Evolutionary conservation across 2,888 invertebrate species (phyloP), one percentile per base, ranked within the genome.

Genomic region (Oxycera nigricornis): DNA sequence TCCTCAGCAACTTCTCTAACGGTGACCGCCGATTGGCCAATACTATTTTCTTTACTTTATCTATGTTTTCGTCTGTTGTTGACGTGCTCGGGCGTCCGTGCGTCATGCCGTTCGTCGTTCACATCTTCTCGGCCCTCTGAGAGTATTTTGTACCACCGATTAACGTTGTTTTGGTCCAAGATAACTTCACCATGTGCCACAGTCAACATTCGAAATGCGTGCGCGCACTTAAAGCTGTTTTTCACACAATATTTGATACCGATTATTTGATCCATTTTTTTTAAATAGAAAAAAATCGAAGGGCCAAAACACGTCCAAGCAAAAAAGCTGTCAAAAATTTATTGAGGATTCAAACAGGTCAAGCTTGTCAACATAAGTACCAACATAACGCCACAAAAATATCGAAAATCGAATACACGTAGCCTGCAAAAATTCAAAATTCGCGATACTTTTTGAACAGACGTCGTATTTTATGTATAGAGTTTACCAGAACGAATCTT

Each of bases 281-380:
- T n/a, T n/a, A n/a, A n/a, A n/a, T n/a, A n/a, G n/a, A n/a, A n/a
- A 6, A 50, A 50, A 50, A 50, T 50, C 50, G 50, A 50, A 50
- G 50, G n/a, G 50, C 50, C 50, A 50, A n/a, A 50, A 50, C 50
- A n/a, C n/a, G n/a, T n/a, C n/a, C n/a, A n/a, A n/a, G n/a, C n/a
- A n/a, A n/a, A n/a, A n/a, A n/a, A n/a, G n/a, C n/a, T n/a, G n/a
- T n/a, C n/a, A n/a, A n/a, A n/a, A n/a, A n/a, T n/a, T n/a, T n/a
- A n/a, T n/a, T 50, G 50, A 50, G n/a, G n/a, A 50, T 9, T 50
- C 50, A 50, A 50, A 50, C 7, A 11, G 50, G 50, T n/a, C 50
- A 17, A 50, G 17, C 50, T 50, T 50, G 50, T 50, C 50, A n/a
- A n/a, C n/a, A n/a, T 6, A 17, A 50, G 17, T 50, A 50, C 50